These are phyloP conservation scores for Ispidina picta DNA, from an alignment of 2,797 vertebrate species.

Conservation along the genomic window DNA sequence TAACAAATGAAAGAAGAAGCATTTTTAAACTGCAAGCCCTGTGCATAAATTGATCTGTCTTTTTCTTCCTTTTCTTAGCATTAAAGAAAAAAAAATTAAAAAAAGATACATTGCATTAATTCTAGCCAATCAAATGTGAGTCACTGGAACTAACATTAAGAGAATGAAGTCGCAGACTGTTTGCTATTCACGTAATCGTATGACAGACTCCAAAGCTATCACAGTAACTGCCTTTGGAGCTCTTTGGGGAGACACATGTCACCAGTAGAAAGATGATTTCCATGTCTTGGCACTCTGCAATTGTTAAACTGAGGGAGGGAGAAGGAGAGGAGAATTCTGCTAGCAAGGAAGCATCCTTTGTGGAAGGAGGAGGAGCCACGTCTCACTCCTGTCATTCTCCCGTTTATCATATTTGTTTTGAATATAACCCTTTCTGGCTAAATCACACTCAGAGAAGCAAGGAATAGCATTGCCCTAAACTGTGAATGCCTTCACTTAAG, in stretches of 20 bases:
- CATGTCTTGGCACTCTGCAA: neutral
- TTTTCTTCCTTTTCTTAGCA: neutral
- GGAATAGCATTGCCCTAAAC: neutral
- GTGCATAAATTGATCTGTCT: neutral
- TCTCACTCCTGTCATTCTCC: slow-evolving; percentile 20
- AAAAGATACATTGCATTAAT: neutral
- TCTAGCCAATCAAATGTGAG: slow-evolving; percentile 20
- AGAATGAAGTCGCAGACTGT: slow-evolving; percentile 46
- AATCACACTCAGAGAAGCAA: neutral
- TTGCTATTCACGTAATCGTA: slow-evolving; percentile 46
- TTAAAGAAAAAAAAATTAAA: neutral
- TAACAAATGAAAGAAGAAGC: neutral
- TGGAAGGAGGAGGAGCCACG: neutral
- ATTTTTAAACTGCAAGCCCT: neutral
- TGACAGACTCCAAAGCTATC: slow-evolving; percentile 59
- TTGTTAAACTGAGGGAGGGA: slow-evolving; percentile 26
- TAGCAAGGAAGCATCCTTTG: slow-evolving; percentile 10
- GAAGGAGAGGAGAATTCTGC: neutral
- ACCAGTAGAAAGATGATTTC: slow-evolving; percentile 55
- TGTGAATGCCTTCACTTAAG: neutral
- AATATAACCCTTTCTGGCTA: neutral
- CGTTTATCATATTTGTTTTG: slow-evolving; percentile 24
- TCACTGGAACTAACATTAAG: slow-evolving; percentile 18
- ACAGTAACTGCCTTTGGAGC: slow-evolving; percentile 32
- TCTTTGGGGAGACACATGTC: slow-evolving; percentile 62